Evolutionary conservation across 2,888 invertebrate genomes (phyloP).

Genomic region (Sarcophaga variegata): DNA sequence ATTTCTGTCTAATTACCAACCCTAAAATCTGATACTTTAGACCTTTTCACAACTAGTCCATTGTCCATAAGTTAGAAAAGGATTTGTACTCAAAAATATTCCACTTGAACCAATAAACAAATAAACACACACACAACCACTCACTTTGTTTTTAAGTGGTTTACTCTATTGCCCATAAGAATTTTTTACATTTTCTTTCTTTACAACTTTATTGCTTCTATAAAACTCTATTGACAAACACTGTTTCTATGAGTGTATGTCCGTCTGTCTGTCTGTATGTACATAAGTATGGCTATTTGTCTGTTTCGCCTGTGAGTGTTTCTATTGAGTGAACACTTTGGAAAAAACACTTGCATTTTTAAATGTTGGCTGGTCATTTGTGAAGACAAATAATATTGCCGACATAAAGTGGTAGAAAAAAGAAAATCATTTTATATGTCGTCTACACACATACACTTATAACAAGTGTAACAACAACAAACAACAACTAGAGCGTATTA

Average conservation of each 20-base stretch:
- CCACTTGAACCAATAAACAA: not conserved
- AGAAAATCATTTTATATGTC: slow-evolving; percentile 30
- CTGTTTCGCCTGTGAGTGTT: not conserved
- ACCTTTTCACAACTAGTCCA: too few relatives aligned
- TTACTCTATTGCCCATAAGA: too few relatives aligned
- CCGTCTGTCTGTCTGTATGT: not conserved
- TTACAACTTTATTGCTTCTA: not conserved
- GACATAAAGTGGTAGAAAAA: slow-evolving; percentile 51
- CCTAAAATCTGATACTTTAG: too few relatives aligned
- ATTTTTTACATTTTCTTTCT: not conserved
- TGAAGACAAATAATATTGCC: slow-evolving; percentile 46
- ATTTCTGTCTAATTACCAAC: too few relatives aligned
- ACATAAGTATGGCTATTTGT: not conserved
- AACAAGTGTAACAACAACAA: too few relatives aligned
- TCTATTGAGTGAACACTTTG: not conserved
- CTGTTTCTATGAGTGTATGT: slow-evolving; percentile 16
- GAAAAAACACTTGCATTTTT: slow-evolving; percentile 55
- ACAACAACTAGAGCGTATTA: too few relatives aligned
- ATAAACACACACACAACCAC: too few relatives aligned
- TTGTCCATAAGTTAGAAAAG: too few relatives aligned
- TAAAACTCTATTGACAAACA: not conserved
- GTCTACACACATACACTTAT: slow-evolving; percentile 3
- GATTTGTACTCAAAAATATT: not conserved
- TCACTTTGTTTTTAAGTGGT: too few relatives aligned
- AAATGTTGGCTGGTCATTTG: slow-evolving; percentile 42